Base-by-base conservation (phyloP, 2,888 invertebrate genomes). In the Strigamia crassipes region DNA sequence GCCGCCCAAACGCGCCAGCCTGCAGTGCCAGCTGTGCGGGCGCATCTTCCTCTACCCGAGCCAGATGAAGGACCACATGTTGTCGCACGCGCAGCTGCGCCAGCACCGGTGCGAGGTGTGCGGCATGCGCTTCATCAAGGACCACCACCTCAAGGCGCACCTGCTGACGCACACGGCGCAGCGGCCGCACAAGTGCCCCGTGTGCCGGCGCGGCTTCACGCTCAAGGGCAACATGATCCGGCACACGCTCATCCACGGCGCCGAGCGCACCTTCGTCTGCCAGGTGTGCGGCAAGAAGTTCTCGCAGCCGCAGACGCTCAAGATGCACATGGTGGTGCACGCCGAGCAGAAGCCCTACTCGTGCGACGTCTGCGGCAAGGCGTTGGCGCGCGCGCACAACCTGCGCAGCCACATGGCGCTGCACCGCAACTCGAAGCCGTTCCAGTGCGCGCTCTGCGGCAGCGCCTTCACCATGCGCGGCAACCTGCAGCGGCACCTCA, bases 91-190 rank as follows among this genome's bases (percentile, higher is more conserved):
- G 66, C 87, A 87, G 34, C 85, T 85, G 10, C 84, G 88, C 38
- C 87, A 87, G 8, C 87, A 85, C 84, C 86, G 86, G 56, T 88
- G 88, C 84, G 85, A 86, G 27, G 87, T 88, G 83, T 88, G 88
- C 85, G 88, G 88, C 12, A 87, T 87, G 87, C 87, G 88, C 83
- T 88, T 88, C 83, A 86, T 88, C 86, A 88, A 88, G 87, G 88
- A 88, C 80, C 88, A 88, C 83, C 88, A 88, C 83, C 84, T 88
- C 56, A 87, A 86, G 82, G 87, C 88, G 13, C 88, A 88, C 83
- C 86, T 86, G 84, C 87, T 88, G 83, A 88, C 88, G 4, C 88
- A 88, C 83, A 86, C 87, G 10, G 87, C 87, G 5, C 85, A 88
- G 21, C 85, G 86, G 23, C 88, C 88, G 2, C 88, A 85, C 84